Percentiles rank a stretch among this genome's conserved stretches.
Evolutionary conservation across 2,888 invertebrate species (phyloP).

Genomic region (Dastarcus helophoroides): DNA sequence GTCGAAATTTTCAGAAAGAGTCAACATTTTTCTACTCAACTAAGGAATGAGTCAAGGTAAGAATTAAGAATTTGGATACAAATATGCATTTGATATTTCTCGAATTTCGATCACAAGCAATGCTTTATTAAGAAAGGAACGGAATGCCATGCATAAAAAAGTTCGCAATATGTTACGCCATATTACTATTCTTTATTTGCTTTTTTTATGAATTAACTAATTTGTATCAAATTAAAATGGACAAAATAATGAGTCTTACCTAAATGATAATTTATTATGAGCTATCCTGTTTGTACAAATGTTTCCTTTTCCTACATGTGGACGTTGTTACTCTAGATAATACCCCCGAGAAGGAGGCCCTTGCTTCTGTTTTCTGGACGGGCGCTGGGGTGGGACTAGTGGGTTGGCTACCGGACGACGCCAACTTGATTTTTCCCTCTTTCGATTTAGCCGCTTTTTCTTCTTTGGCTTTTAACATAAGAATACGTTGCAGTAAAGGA

Average conservation of each 20-base stretch:
- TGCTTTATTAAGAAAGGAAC: too few relatives aligned
- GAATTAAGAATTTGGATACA: too few relatives aligned
- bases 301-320: slow-evolving; percentile 7
- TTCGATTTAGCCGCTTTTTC: slow-evolving; percentile 35
- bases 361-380: slow-evolving; percentile 13
- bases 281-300: slow-evolving; percentile 10
- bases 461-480: slow-evolving; percentile 65
- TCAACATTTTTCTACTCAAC: too few relatives aligned
- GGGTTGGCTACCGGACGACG: slow-evolving; percentile 20
- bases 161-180: too few relatives aligned
- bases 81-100: too few relatives aligned
- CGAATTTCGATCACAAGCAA: too few relatives aligned
- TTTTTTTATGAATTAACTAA: too few relatives aligned
- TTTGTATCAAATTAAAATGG: too few relatives aligned
- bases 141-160: too few relatives aligned
- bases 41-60: too few relatives aligned
- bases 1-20: too few relatives aligned
- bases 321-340: slow-evolving; percentile 9
- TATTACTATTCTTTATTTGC: too few relatives aligned
- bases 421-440: slow-evolving; percentile 15
- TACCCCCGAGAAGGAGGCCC: slow-evolving; percentile 22
- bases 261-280: slow-evolving; percentile 28
- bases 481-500: slow-evolving; percentile 61
- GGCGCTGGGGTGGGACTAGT: slow-evolving; percentile 23
- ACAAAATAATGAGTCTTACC: slow-evolving; percentile 25